A percentile compares a stretch with the other conserved stretches of the same genome.
Conservation (phyloP, 2,888 invertebrate species). For the Omphaloscelis lunosa region DNA sequence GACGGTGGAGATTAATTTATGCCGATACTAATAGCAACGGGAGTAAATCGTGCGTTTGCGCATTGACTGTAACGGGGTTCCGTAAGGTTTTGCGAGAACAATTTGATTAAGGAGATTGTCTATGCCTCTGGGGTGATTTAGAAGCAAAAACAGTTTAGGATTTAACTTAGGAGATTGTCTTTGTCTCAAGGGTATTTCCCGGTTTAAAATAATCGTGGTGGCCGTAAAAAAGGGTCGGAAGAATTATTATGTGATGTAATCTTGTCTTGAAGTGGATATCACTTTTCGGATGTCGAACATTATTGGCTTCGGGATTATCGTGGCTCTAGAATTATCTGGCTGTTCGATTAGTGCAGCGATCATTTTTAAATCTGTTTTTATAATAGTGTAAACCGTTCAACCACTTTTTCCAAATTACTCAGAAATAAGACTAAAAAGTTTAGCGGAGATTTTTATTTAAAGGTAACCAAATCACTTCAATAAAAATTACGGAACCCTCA, state of each 20-base stretch:
- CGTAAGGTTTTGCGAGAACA: not conserved
- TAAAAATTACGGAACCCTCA: constrained; percentile 46
- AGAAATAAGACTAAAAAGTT: not conserved
- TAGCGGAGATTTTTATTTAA: not conserved
- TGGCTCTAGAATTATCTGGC: not conserved
- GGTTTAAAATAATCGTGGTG: not conserved
- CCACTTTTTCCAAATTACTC: not conserved
- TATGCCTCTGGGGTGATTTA: not conserved
- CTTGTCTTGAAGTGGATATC: not conserved
- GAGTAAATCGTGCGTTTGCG: constrained; percentile 60
- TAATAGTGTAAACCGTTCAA: too few species aligned
- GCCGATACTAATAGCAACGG: constrained; percentile 63
- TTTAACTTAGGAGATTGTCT: not conserved
- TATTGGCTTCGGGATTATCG: not conserved
- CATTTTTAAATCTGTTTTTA: not conserved
- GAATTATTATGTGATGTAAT: not conserved
- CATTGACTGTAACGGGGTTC: constrained; percentile 45
- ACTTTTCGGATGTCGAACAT: not conserved
- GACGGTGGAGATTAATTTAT: constrained; percentile 67
- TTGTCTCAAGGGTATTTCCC: not conserved
- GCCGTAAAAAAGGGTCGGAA: not conserved
- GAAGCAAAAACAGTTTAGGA: not conserved
- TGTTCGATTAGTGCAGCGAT: not conserved
- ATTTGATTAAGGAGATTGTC: not conserved
- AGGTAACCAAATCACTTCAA: not conserved